These are phyloP conservation scores for Ophraella communa DNA, from an alignment of 2,888 invertebrate genomes.

Conservation along the genomic window DNA sequence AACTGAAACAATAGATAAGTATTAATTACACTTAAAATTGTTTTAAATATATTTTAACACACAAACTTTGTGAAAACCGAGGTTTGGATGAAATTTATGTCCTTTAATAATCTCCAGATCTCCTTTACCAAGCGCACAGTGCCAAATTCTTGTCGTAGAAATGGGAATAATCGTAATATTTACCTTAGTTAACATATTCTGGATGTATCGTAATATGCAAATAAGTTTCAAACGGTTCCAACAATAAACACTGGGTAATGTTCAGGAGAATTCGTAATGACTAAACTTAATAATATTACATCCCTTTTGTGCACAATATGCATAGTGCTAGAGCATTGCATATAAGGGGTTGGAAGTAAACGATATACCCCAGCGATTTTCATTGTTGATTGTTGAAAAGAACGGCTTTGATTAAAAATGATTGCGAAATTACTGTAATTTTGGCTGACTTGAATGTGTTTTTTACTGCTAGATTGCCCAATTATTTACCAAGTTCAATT, in stretches of 20 bases:
- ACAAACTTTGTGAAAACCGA: neutral
- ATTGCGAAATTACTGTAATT: too few species aligned
- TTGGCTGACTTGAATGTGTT: too few species aligned
- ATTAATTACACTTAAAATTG: neutral
- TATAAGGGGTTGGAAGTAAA: neutral
- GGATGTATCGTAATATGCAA: slow-evolving; percentile 33
- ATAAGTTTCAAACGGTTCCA: slow-evolving; percentile 30
- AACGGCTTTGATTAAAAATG: too few species aligned
- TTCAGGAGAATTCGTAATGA: slow-evolving; percentile 34
- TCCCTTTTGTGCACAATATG: slow-evolving; percentile 21
- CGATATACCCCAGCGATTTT: too few species aligned
- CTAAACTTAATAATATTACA: slow-evolving; percentile 30
- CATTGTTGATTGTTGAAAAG: too few species aligned
- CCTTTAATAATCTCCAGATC: neutral
- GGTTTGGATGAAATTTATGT: neutral
- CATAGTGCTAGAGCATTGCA: slow-evolving; percentile 20
- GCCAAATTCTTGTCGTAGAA: slow-evolving; percentile 3
- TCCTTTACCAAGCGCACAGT: neutral
- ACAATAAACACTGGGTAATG: slow-evolving; percentile 31
- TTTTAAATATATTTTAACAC: neutral
- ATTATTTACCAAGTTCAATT: too few species aligned
- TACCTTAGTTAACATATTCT: slow-evolving; percentile 30
- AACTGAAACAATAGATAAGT: slow-evolving; percentile 13
- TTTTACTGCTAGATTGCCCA: too few species aligned
- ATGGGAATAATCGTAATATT: slow-evolving; percentile 23